Evolutionary conservation across 2,888 invertebrate species (phyloP), one percentile per base, ranked within the genome.

Genomic region (Archips xylosteana): DNA sequence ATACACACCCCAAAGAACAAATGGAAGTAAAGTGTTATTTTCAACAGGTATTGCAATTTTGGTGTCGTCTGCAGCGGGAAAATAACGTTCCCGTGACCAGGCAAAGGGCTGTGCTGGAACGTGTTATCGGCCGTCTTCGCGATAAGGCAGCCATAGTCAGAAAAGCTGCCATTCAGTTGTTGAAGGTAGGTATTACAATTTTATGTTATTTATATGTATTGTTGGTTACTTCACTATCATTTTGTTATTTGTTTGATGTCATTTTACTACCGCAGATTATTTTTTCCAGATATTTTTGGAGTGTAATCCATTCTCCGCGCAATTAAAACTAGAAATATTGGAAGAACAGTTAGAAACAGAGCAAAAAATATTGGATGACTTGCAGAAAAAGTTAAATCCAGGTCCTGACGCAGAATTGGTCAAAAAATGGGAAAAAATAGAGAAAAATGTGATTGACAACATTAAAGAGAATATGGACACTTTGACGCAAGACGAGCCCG

Each of bases 131-230:
- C 8, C 96, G 98, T 34, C 91, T 99, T 59, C 94, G 96, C 70
- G 99, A 99, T 87, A 97, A 97, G 87, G 97, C 97, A 1, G 97
- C 97, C 6, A 95, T 96, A 71, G 99, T 99, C 0, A 95, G 99
- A 45, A 99, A 98, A 89, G 96, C 96, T 76, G 97, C 99, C 3
- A 96, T 98, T 72, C 96, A 96, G 82, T 94, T 98, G 49, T 86
- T 98, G 4, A 97, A 97, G 76, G 95, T 94, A 97, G 76, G 95
- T 94, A 82, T 74, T n/a, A 0, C 8, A 12, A 15, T 2, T 36
- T 42, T 32, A 10, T 23, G 32, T 63, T 39, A 5, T 39, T 39
- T 39, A 39, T 39, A 39, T 39, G 6, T 39, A 39, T 39, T 39
- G 39, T 39, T 39, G 5, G 5, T 39, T 39, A 39, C 39, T 5